Base-by-base conservation (phyloP, 2,888 invertebrate genomes). In the Yponomeuta malinellus region DNA sequence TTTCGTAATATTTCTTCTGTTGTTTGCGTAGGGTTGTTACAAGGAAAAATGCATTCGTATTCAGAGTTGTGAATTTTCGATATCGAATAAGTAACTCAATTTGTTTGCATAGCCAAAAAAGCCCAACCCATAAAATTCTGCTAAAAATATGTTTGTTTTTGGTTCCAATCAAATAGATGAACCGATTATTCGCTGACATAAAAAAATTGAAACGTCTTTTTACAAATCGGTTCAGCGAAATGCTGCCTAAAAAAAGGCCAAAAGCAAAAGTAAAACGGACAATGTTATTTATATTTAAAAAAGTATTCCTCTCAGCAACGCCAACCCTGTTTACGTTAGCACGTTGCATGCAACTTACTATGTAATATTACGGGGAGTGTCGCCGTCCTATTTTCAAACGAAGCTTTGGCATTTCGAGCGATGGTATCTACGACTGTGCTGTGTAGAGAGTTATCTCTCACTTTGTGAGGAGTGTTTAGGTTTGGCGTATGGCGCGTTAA, bases 381-480 rank as follows among this genome's bases (percentile, higher is more conserved):
- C 15, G 52, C 52, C 52, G 6, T 59, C 52, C 52, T 59, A 12
- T 59, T 59, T 59, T 59, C 15, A 59, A 59, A 59, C 15, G 15
- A 15, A 59, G 52, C 52, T 59, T 59, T 15, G 52, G 52, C 52
- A 59, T 59, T 59, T 59, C 52, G 52, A 59, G 52, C 52, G 52
- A 59, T 12, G 15, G 52, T 15, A 59, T 59, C 52, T 59, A 59
- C 65, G 23, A 12, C 31, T 65, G 29, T 5, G 65, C 29, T 23
- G 12, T 63, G 76, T 78, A 81, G 79, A 82, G 82, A 83, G 81
- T 82, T 83, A 83, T 83, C 82, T 81, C 74, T 76, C 79, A 79
- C 76, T 65, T 65, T 65, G 65, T 10, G 29, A 65, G 65, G 8
- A 31, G 33, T 65, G 65, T 29, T 65, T 29, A 33, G 6, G 29